Conservation (phyloP, 1,140 invertebrate genomes). For the Pseudomyrmex gracilis region DNA sequence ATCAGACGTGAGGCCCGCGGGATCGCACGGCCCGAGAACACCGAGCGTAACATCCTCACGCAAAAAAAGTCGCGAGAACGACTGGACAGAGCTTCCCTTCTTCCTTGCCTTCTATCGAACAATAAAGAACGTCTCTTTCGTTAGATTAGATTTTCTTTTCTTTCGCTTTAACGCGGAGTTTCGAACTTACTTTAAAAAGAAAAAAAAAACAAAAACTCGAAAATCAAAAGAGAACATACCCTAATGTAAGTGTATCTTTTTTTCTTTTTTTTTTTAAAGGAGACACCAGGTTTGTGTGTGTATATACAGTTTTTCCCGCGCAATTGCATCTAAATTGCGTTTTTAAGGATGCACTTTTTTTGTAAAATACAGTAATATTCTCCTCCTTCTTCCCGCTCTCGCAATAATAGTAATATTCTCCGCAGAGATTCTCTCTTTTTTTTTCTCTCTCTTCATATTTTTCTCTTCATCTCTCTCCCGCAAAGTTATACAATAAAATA, state of each 20-base stretch:
- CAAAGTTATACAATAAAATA: slow-evolving; percentile 85
- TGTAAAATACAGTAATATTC: slow-evolving; percentile 83
- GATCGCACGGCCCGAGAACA: slow-evolving; percentile 64
- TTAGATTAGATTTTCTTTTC: slow-evolving; percentile 5
- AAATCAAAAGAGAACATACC: slow-evolving; percentile 15
- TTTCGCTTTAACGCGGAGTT: too few species aligned
- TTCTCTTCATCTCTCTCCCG: slow-evolving; percentile 74
- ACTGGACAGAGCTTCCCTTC: slow-evolving; percentile 59
- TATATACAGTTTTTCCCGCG: slow-evolving; percentile 60
- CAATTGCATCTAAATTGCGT: slow-evolving; percentile 76
- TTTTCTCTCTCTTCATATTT: slow-evolving; percentile 70
- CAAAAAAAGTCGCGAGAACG: slow-evolving; percentile 66
- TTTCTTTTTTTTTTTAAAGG: slow-evolving; percentile 29
- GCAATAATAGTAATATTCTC: slow-evolving; percentile 71
- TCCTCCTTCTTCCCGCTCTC: slow-evolving; percentile 37
- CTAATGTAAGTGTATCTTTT: neutral
- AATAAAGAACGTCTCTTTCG: slow-evolving; percentile 34
- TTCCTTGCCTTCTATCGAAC: slow-evolving; percentile 30
- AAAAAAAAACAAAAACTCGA: neutral
- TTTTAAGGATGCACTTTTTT: slow-evolving; percentile 82
- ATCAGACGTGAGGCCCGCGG: slow-evolving; percentile 76
- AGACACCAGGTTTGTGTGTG: slow-evolving; percentile 66
- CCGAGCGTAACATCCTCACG: slow-evolving; percentile 63
- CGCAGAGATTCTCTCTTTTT: slow-evolving; percentile 66
- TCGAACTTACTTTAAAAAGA: too few species aligned